phyloP scores from a whole-genome alignment of 1,140 invertebrate species.

The Sminthurides bifidus region DNA sequence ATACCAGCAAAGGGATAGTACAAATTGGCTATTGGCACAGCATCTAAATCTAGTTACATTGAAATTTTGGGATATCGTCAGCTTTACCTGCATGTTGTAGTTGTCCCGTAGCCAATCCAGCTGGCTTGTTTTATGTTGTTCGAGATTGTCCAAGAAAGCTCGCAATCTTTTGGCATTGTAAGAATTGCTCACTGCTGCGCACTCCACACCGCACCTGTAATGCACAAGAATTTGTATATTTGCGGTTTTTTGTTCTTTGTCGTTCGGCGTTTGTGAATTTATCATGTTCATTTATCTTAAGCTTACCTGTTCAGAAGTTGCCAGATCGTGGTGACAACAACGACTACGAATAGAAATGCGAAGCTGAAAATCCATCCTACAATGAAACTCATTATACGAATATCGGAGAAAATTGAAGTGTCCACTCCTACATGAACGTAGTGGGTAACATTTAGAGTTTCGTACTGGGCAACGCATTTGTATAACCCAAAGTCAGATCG shows the following conservation, averaged over 20 bases:
- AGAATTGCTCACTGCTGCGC: conserved; percentile 8
- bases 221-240: conserved; percentile 28
- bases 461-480: conserved; percentile 71
- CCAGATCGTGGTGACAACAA: conserved; percentile 60
- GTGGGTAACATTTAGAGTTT: conserved; percentile 59
- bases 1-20: not conserved
- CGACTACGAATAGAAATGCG: conserved; percentile 62
- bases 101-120: conserved; percentile 77
- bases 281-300: conserved; percentile 32
- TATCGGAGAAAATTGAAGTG: conserved; percentile 63
- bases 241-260: not conserved
- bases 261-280: not conserved
- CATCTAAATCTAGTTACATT: not conserved
- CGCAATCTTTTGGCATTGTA: conserved; percentile 27
- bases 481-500: conserved; percentile 76
- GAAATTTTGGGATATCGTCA: not conserved
- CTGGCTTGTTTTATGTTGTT: conserved; percentile 77
- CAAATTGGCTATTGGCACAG: not conserved
- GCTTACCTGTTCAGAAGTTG: conserved; percentile 54
- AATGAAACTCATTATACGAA: conserved; percentile 69
- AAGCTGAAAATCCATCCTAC: conserved; percentile 65
- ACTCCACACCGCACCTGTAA: conserved; percentile 33
- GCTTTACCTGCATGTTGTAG: conserved; percentile 68
- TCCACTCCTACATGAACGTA: conserved; percentile 63
- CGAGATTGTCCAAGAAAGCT: conserved; percentile 68